Evolutionary conservation across 2,113 vertebrate genomes (phyloP).

Genomic region (Diphyllodes magnificus): DNA sequence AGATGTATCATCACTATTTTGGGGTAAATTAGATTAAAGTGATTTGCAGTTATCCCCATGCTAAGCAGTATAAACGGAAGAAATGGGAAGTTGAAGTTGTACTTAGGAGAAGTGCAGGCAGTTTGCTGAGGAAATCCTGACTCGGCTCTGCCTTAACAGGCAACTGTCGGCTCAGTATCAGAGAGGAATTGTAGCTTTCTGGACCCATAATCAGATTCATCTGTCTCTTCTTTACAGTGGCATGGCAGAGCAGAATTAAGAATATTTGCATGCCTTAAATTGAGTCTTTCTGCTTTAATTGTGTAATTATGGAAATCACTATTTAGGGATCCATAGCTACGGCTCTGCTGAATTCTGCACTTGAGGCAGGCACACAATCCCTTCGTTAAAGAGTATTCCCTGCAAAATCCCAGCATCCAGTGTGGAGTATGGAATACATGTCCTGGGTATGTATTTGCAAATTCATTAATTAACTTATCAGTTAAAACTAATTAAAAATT

Average conservation of each 20-base stretch:
- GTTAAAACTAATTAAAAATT: conserved; percentile 47
- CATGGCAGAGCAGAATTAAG: conserved; percentile 29
- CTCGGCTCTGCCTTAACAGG: neutral
- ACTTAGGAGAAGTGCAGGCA: neutral
- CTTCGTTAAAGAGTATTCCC: neutral
- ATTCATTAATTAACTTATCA: conserved; percentile 59
- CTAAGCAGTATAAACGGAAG: conserved; percentile 18
- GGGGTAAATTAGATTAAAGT: conserved; percentile 52
- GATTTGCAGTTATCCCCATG: conserved; percentile 45
- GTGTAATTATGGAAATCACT: conserved; percentile 44
- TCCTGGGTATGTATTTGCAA: conserved; percentile 6
- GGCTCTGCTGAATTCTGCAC: neutral
- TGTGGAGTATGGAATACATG: neutral
- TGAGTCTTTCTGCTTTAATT: conserved; percentile 50
- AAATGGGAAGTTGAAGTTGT: conserved; percentile 14
- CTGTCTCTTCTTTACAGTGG: neutral
- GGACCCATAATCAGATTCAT: conserved; percentile 10
- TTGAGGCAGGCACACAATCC: neutral
- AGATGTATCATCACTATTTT: conserved; percentile 37
- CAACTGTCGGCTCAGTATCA: neutral
- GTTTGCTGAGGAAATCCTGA: neutral
- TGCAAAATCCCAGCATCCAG: neutral
- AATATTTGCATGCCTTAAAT: conserved; percentile 46
- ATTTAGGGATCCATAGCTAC: neutral
- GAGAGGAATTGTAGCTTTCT: neutral